These are phyloP conservation scores for Propithecus perrieri DNA, from an alignment of 2,797 vertebrate species.

Conservation along the genomic window DNA sequence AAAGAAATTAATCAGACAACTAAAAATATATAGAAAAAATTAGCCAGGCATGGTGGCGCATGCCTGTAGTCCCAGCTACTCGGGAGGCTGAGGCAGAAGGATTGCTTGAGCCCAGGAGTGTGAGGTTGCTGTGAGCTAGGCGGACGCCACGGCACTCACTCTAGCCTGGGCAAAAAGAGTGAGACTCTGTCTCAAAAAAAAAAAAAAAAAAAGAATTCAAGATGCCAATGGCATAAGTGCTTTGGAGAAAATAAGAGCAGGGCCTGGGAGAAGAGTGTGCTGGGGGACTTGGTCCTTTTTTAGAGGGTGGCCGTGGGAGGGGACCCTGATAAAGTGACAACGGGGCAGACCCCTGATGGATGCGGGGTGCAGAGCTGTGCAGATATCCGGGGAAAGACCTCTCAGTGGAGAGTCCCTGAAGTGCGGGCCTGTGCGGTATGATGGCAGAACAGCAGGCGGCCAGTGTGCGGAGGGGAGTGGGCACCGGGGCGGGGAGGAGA, in stretches of 20 bases:
- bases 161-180: no score
- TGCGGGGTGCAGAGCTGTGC: accelerated
- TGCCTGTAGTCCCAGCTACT: no score
- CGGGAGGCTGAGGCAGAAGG: no score
- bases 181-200: no score
- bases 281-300: not conserved
- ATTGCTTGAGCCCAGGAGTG: no score
- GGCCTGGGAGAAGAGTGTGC: not conserved
- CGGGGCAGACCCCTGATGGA: not conserved
- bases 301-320: not conserved
- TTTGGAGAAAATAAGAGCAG: not conserved
- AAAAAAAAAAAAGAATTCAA: no score
- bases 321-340: not conserved
- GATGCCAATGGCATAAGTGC: no score
- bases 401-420: not conserved
- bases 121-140: no score
- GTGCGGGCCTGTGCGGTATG: accelerated
- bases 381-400: not conserved
- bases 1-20: no score
- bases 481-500: not conserved
- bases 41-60: no score
- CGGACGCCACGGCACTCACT: no score
- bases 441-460: not conserved
- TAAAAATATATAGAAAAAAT: no score
- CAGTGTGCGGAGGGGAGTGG: not conserved